These are phyloP conservation scores for Puma concolor DNA, from an alignment of 2,113 vertebrate species.

Conservation along the genomic window DNA sequence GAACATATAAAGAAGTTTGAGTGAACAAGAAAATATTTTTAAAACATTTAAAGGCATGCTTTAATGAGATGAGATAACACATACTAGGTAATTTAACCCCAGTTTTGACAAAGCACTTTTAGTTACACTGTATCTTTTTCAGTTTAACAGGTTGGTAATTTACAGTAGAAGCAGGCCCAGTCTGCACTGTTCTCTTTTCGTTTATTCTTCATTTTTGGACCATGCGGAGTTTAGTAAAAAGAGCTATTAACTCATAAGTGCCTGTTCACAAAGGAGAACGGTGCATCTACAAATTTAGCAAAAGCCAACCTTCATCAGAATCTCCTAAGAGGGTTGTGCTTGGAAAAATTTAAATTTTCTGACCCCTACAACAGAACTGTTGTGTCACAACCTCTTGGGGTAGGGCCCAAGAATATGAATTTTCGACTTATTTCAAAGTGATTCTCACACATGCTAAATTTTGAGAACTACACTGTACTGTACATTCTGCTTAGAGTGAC, in stretches of 20 bases:
- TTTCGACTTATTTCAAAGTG: background rate
- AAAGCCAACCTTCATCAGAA: background rate
- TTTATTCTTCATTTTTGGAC: background rate
- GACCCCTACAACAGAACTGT: background rate
- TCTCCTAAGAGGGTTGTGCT: background rate
- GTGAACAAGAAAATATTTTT: background rate
- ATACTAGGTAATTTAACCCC: background rate
- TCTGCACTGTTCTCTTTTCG: background rate
- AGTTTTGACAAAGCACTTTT: background rate
- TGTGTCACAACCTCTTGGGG: background rate
- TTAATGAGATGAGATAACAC: background rate
- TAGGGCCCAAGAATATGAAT: background rate
- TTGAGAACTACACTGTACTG: background rate
- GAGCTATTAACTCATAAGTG: background rate
- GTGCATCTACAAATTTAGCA: background rate
- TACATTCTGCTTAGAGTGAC: background rate
- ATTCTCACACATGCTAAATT: background rate
- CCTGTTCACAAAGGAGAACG: background rate
- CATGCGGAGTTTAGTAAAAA: constrained; percentile 1
- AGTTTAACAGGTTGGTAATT: background rate
- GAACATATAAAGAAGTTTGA: background rate
- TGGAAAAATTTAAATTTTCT: background rate
- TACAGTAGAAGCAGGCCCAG: background rate
- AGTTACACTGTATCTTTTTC: background rate
- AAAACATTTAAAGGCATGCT: background rate